phyloP scores from a whole-genome alignment of 2,797 vertebrate genomes.

The Okamejei kenojei region DNA sequence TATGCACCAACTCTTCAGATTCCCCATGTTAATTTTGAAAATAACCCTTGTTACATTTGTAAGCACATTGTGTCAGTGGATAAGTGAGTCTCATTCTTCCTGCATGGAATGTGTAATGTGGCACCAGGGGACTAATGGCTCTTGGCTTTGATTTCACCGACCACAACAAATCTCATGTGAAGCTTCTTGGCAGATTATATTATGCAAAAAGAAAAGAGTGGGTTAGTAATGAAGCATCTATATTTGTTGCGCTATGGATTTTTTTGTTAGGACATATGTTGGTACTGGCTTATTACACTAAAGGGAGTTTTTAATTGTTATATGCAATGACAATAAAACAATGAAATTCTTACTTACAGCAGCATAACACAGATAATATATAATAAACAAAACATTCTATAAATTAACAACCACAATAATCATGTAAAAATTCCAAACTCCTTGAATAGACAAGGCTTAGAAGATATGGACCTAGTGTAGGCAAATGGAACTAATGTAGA shows the following conservation, averaged over 20 bases:
- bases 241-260: background rate
- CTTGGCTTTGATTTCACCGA: background rate
- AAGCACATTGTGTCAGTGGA: background rate
- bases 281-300: background rate
- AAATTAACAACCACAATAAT: too few species aligned
- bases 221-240: background rate
- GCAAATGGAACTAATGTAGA: too few species aligned
- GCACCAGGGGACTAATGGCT: background rate
- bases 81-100: background rate
- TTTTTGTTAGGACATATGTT: background rate
- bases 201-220: background rate
- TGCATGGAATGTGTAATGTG: background rate
- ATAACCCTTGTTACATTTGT: background rate
- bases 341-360: too few species aligned
- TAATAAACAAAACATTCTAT: too few species aligned
- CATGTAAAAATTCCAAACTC: too few species aligned
- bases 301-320: too few species aligned
- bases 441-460: too few species aligned
- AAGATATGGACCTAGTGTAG: too few species aligned
- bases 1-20: background rate
- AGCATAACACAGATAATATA: too few species aligned
- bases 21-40: background rate
- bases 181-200: background rate
- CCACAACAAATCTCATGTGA: background rate
- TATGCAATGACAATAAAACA: too few species aligned